Percentiles rank a stretch among this genome's conserved stretches.
phyloP scores from a whole-genome alignment of 2,797 vertebrate genomes.

The Alauda arvensis region DNA sequence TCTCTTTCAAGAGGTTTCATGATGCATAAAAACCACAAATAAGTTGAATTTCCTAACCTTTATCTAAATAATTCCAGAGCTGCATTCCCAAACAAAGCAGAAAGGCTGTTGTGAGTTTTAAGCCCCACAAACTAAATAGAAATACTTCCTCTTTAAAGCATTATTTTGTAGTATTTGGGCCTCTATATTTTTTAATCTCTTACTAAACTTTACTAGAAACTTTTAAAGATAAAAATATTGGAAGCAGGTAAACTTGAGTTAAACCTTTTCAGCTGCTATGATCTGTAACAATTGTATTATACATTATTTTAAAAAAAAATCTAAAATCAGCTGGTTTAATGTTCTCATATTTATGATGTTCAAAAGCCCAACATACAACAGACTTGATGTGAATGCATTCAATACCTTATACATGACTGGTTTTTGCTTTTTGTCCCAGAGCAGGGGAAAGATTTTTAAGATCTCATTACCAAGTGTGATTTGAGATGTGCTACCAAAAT shows the following conservation, averaged over 20 bases:
- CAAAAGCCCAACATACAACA: background rate
- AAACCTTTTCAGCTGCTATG: slow-evolving; percentile 34
- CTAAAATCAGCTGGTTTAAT: background rate
- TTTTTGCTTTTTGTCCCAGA: slow-evolving; percentile 29
- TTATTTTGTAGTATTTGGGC: background rate
- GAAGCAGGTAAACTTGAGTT: background rate
- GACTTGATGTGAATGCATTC: slow-evolving; percentile 5
- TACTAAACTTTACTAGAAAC: background rate
- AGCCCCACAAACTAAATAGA: background rate
- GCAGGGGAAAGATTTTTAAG: slow-evolving; percentile 41
- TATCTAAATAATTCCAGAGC: background rate
- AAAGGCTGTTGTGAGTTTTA: background rate
- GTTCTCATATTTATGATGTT: slow-evolving; percentile 37
- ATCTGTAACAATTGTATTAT: background rate
- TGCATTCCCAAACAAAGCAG: background rate
- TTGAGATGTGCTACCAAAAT: slow-evolving; percentile 39
- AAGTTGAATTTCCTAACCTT: background rate
- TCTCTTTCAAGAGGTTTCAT: background rate
- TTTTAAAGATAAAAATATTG: background rate
- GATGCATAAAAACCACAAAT: background rate
- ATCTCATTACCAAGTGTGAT: slow-evolving; percentile 19
- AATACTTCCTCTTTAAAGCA: background rate
- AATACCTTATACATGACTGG: slow-evolving; percentile 28
- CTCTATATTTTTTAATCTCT: background rate
- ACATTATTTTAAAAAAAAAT: background rate